Evolutionary conservation across 2,888 invertebrate genomes (phyloP).

Genomic region (Trissoscelio sp.): DNA sequence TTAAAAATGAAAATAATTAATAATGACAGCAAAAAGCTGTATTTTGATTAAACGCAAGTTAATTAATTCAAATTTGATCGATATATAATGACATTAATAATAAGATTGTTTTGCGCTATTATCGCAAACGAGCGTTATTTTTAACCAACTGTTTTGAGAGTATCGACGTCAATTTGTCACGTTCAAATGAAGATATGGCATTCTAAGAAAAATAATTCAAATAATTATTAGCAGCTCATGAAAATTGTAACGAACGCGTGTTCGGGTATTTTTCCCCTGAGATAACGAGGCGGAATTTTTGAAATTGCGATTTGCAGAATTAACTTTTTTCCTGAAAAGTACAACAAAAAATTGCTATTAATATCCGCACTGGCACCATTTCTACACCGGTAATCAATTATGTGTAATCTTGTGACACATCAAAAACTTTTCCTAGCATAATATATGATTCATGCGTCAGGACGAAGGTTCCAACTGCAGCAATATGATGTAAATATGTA

Average conservation of each 20-base stretch:
- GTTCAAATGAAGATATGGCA: not conserved
- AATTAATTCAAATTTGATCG: too few relatives aligned
- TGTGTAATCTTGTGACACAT: conserved; percentile 32
- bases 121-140: not conserved
- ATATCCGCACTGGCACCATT: conserved; percentile 6
- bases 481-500: conserved; percentile 23
- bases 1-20: too few relatives aligned
- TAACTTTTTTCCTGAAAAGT: not conserved
- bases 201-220: not conserved
- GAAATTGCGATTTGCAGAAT: not conserved
- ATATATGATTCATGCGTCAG: conserved; percentile 31
- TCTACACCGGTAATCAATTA: conserved; percentile 28
- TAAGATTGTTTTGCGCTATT: not conserved
- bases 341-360: conserved; percentile 1
- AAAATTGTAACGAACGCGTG: not conserved
- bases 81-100: too few relatives aligned
- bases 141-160: not conserved
- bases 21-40: too few relatives aligned
- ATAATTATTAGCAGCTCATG: not conserved
- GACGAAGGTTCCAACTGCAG: conserved; percentile 11
- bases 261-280: not conserved
- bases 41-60: too few relatives aligned
- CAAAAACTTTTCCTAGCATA: conserved; percentile 27
- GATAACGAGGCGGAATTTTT: not conserved
- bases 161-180: not conserved